Evolutionary conservation across 1,140 invertebrate species (phyloP).

Genomic region (Cherax destructor): DNA sequence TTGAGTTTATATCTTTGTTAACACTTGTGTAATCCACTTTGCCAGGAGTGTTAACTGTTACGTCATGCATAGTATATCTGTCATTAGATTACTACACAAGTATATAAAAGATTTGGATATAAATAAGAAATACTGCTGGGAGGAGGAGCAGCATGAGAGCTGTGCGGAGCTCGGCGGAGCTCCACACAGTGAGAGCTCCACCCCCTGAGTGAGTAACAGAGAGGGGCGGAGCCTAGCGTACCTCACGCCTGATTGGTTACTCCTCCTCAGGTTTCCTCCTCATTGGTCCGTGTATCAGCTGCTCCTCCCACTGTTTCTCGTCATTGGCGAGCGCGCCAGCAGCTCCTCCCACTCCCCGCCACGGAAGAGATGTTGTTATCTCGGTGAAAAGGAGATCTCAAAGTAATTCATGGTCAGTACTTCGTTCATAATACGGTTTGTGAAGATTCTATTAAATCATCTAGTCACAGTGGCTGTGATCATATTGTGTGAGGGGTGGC

Average conservation of each 20-base stretch:
- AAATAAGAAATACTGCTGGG: background rate
- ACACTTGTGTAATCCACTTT: too few species aligned
- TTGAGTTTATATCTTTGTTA: too few species aligned
- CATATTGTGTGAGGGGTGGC: slow-evolving; percentile 5
- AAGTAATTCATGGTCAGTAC: slow-evolving; percentile 61
- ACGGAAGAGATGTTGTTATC: slow-evolving; percentile 41
- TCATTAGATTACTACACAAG: too few species aligned
- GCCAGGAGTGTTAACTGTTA: too few species aligned
- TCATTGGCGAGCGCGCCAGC: slow-evolving; percentile 21
- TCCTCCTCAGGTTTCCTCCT: background rate
- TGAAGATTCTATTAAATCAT: slow-evolving; percentile 70
- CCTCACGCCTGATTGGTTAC: slow-evolving; percentile 48
- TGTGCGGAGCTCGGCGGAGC: background rate
- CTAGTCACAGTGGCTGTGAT: slow-evolving; percentile 37
- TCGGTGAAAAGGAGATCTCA: slow-evolving; percentile 23
- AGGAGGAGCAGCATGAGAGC: background rate
- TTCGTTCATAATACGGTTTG: slow-evolving; percentile 51
- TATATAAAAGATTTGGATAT: background rate
- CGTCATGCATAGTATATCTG: too few species aligned
- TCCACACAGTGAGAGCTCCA: background rate
- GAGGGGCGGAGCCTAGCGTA: slow-evolving; percentile 40
- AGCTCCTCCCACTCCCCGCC: slow-evolving; percentile 28
- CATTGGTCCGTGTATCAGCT: slow-evolving; percentile 38
- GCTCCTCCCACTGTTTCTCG: background rate
- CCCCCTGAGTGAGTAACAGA: slow-evolving; percentile 2